phyloP scores from a whole-genome alignment of 2,113 vertebrate genomes.

The Scophthalmus maximus region DNA sequence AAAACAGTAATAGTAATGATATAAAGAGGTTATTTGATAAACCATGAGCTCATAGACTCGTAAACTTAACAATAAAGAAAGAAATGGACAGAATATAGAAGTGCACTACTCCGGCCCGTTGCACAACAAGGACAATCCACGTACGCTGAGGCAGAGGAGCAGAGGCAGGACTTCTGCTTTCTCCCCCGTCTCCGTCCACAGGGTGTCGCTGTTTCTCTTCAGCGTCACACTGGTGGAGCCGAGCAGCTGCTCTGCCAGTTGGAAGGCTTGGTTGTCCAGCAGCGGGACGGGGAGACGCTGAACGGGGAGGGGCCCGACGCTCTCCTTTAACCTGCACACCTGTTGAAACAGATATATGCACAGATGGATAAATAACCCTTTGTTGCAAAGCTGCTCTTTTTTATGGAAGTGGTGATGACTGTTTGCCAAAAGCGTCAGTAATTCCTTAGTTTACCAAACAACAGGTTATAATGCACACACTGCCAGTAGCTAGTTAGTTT shows the following conservation, averaged over 20 bases:
- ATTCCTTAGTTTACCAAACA: too few relatives aligned
- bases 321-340: slow-evolving; percentile 75
- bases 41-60: not conserved
- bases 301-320: slow-evolving; percentile 61
- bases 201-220: slow-evolving; percentile 65
- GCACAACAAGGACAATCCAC: slow-evolving; percentile 81
- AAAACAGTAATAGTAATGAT: not conserved
- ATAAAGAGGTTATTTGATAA: not conserved
- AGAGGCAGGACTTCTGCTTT: slow-evolving; percentile 63
- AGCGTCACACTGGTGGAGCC: slow-evolving; percentile 76
- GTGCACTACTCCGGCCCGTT: slow-evolving; percentile 14
- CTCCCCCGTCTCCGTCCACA: slow-evolving; percentile 72
- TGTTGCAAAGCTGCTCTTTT: too few relatives aligned
- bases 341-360: slow-evolving; percentile 52
- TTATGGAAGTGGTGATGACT: too few relatives aligned
- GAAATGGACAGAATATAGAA: not conserved
- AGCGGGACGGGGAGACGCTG: slow-evolving; percentile 74
- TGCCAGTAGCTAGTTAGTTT: too few relatives aligned
- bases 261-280: slow-evolving; percentile 77
- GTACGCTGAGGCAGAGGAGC: slow-evolving; percentile 83
- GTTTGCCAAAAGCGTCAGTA: too few relatives aligned
- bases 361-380: not conserved
- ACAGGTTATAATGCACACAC: too few relatives aligned
- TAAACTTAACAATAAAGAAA: slow-evolving; percentile 34
- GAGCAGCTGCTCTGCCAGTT: slow-evolving; percentile 81